Evolutionary conservation across 2,888 invertebrate species (phyloP), one percentile per base, ranked within the genome.

Genomic region (Yponomeuta cagnagella): DNA sequence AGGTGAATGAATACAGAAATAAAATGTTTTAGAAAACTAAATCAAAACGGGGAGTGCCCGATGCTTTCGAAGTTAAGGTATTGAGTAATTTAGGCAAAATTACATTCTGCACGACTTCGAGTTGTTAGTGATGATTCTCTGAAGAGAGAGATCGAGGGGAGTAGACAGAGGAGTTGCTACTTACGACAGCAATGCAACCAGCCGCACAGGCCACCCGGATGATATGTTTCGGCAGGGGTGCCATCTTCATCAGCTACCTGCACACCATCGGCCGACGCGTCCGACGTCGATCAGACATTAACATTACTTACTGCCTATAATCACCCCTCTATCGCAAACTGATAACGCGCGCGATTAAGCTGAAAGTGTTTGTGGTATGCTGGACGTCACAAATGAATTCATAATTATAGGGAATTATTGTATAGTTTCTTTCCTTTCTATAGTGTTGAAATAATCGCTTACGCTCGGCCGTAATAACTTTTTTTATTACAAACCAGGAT

Each of bases 131-230:
- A 43, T 8, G 43, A 6, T 43, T 8, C 43, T 43, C 6, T 43
- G 5, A 43, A 43, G 6, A 43, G 6, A 9, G 43, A 43, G 0
- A 43, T 5, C 43, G 6, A 8, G 43, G 43, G 43, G 2, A 43
- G 43, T 43, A 5, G 9, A 43, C 8, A 43, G 9, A 43, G 6
- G 33, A 65, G 33, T 65, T 30, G 33, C 31, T 52, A 69, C 69
- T 69, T 69, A 69, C 69, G 10, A 63, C 33, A 30, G 69, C 69
- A 15, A 69, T 6, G n/a, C 52, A 58, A 10, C 69, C 69, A 31
- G 69, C 52, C 15, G 64, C 43, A 31, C 6, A 33, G 37, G 70
- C 70, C 4, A 23, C 37, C n/a, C 37, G 33, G 10, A 70, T 37
- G 23, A 64, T 43, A 10, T 64, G 64, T 43, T 33, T 37, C 10